Percentiles rank a stretch among this genome's conserved stretches.
Evolutionary conservation across 2,888 invertebrate genomes (phyloP).

Genomic region (Trichogramma evanescens): DNA sequence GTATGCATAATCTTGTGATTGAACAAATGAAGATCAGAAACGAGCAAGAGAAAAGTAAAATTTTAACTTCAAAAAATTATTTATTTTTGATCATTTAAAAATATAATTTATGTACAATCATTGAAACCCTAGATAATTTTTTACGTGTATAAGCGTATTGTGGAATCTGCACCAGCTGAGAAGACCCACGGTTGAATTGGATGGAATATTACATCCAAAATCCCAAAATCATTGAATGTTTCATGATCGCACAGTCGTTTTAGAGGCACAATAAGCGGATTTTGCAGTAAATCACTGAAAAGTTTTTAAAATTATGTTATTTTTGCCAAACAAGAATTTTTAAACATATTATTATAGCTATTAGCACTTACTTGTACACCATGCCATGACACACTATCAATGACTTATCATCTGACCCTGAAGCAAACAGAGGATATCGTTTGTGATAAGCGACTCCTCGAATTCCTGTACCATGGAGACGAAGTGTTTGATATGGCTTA

Average conservation of each 20-base stretch:
- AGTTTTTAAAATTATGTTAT: not conserved
- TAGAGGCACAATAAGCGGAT: slow-evolving; percentile 95
- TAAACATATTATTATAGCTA: slow-evolving; percentile 5
- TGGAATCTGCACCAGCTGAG: slow-evolving; percentile 85
- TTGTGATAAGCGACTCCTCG: slow-evolving; percentile 84
- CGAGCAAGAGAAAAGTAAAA: too few species aligned
- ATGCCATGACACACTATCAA: slow-evolving; percentile 93
- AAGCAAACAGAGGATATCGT: slow-evolving; percentile 93
- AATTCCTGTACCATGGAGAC: slow-evolving; percentile 88
- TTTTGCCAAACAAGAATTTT: not conserved
- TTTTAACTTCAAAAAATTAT: slow-evolving; percentile 18
- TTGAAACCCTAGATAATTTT: not conserved
- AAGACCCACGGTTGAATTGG: slow-evolving; percentile 96
- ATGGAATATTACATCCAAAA: slow-evolving; percentile 86
- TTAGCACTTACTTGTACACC: slow-evolving; percentile 81
- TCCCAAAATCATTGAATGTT: slow-evolving; percentile 69
- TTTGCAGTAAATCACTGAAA: slow-evolving; percentile 87
- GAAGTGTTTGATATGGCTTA: slow-evolving; percentile 88
- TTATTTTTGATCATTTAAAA: slow-evolving; percentile 6
- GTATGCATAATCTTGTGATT: not conserved
- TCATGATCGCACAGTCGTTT: slow-evolving; percentile 80
- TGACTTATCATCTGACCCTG: slow-evolving; percentile 87
- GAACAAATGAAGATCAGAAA: not conserved
- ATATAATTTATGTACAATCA: slow-evolving; percentile 13
- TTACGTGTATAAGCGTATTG: slow-evolving; percentile 77